Percentiles rank a stretch among this genome's conserved stretches.
Conservation (phyloP, 2,888 invertebrate species). For the Parascotia fuliginaria region DNA sequence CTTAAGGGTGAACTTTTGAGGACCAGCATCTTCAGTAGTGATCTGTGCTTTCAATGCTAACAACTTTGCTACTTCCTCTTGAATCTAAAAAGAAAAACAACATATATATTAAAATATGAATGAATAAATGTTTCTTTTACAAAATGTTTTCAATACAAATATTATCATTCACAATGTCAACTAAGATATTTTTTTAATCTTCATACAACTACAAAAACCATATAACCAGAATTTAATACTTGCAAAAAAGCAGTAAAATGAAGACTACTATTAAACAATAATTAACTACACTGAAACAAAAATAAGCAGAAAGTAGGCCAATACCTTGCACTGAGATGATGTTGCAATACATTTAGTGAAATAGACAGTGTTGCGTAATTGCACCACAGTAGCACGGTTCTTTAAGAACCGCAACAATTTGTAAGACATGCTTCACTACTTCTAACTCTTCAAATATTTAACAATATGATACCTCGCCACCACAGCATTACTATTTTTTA, state of each 20-base stretch:
- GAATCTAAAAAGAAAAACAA: conserved; percentile 87
- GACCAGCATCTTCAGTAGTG: conserved; percentile 82
- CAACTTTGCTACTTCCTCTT: conserved; percentile 93
- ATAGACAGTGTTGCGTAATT: conserved; percentile 63
- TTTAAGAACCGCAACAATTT: conserved; percentile 62
- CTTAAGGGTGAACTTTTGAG: conserved; percentile 94
- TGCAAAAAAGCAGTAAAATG: not conserved
- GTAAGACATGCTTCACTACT: conserved; percentile 68
- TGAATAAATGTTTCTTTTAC: not conserved
- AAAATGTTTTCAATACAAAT: too few relatives aligned
- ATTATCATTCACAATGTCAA: too few relatives aligned
- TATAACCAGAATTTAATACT: too few relatives aligned
- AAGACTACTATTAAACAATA: not conserved
- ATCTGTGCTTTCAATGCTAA: conserved; percentile 92
- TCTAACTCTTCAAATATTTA: conserved; percentile 45
- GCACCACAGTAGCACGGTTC: conserved; percentile 52
- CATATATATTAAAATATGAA: not conserved
- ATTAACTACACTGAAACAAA: not conserved
- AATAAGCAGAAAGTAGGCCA: conserved; percentile 47
- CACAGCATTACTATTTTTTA: conserved; percentile 61
- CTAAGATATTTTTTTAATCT: too few relatives aligned
- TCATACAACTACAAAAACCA: too few relatives aligned
- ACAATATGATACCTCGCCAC: conserved; percentile 72
- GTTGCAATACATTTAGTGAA: conserved; percentile 73
- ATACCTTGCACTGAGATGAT: conserved; percentile 76